Conservation (phyloP, 2,113 vertebrate species). For the Stictonetta naevosa region DNA sequence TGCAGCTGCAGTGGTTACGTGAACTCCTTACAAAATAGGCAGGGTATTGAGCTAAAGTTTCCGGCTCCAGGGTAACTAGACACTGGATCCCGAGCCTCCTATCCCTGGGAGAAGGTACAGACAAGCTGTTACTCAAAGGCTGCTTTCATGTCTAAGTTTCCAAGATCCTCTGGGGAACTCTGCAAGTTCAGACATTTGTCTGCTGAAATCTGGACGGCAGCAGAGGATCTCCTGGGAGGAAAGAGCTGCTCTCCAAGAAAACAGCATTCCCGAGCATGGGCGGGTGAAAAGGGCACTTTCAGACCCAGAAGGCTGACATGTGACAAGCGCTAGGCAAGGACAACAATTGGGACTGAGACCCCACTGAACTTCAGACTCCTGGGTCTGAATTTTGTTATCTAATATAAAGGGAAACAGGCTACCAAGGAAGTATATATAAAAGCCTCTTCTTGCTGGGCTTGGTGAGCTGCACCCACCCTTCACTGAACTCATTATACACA, state of each 20-base stretch:
- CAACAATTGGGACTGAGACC: not conserved
- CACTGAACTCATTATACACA: not conserved
- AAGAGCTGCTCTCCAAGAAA: not conserved
- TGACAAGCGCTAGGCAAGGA: not conserved
- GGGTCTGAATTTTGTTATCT: not conserved
- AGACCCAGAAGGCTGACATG: not conserved
- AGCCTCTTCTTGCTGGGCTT: not conserved
- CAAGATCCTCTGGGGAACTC: not conserved
- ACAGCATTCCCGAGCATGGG: not conserved
- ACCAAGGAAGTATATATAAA: not conserved
- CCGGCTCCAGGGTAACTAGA: conserved; percentile 3
- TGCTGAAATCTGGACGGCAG: not conserved
- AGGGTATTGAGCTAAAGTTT: conserved; percentile 9
- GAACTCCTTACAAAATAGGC: not conserved
- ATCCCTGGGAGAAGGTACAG: conserved; percentile 34
- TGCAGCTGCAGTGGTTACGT: not conserved
- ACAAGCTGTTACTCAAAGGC: conserved; percentile 41
- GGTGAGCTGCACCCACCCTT: not conserved
- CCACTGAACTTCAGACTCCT: not conserved
- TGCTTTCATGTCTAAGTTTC: conserved; percentile 46
- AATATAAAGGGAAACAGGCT: not conserved
- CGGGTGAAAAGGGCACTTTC: not conserved
- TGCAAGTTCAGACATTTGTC: not conserved
- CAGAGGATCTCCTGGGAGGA: not conserved
- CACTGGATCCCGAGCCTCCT: conserved; percentile 17